Percentiles rank a stretch among this genome's conserved stretches.
phyloP scores from a whole-genome alignment of 2,113 vertebrate genomes.

The Ageneiosus marmoratus region DNA sequence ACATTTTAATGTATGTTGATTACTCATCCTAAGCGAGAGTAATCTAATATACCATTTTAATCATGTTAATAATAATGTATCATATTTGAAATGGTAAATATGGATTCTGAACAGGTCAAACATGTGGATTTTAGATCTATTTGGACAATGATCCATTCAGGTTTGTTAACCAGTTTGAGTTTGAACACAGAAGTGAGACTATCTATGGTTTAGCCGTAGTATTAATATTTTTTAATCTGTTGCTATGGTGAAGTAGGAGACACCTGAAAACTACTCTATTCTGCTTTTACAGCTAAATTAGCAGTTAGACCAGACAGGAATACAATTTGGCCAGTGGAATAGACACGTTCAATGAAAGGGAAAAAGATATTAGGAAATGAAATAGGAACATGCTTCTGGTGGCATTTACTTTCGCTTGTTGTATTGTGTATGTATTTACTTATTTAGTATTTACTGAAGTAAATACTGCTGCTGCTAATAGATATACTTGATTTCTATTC shows the following conservation, averaged over 20 bases:
- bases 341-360: not conserved
- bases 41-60: not conserved
- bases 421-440: not conserved
- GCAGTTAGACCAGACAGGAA: not conserved
- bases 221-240: conserved; percentile 1
- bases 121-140: not conserved
- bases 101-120: not conserved
- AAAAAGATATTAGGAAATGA: not conserved
- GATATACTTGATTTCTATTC: no score
- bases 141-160: not conserved
- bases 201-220: not conserved
- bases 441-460: not conserved
- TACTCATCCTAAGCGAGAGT: not conserved
- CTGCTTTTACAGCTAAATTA: not conserved
- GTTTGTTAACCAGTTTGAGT: not conserved
- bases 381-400: not conserved
- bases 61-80: not conserved
- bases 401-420: not conserved
- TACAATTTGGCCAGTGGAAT: not conserved
- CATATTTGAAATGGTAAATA: not conserved
- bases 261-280: not conserved
- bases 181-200: not conserved
- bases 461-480: no score
- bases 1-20: not conserved
- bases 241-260: not conserved